A percentile compares a stretch with the other conserved stretches of the same genome.
Conservation (phyloP, 2,113 vertebrate genomes). For the Gobius niger region DNA sequence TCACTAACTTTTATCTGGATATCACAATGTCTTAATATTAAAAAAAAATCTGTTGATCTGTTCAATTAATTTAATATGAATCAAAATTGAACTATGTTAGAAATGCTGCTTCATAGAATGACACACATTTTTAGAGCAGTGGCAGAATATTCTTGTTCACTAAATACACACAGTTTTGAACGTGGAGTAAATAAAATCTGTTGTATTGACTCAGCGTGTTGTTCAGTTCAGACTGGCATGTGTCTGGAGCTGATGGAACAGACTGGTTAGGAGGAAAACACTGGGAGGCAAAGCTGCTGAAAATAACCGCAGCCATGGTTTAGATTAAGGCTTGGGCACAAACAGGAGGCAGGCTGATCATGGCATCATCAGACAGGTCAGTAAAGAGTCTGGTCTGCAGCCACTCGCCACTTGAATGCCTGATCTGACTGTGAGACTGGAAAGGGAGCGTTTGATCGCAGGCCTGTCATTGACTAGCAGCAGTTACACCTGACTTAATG, state of each 20-base stretch:
- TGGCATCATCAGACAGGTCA: conserved; percentile 1
- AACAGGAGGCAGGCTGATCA: conserved; percentile 1
- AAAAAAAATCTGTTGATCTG: too few relatives aligned
- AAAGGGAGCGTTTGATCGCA: conserved; percentile 33
- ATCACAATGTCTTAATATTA: too few relatives aligned
- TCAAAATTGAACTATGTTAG: too few relatives aligned
- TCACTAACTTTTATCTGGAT: too few relatives aligned
- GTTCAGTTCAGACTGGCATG: not conserved
- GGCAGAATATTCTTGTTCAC: not conserved
- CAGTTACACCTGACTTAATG: conserved; percentile 48
- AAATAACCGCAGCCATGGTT: not conserved
- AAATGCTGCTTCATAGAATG: not conserved
- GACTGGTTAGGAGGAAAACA: not conserved
- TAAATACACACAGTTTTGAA: not conserved
- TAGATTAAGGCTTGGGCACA: not conserved
- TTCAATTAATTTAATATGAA: too few relatives aligned
- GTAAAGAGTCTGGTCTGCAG: not conserved
- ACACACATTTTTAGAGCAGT: not conserved
- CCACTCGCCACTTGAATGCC: not conserved
- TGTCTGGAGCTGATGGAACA: not conserved
- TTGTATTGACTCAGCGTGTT: not conserved
- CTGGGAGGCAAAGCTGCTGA: not conserved
- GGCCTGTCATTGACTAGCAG: conserved; percentile 31
- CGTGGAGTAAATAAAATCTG: conserved; percentile 2
- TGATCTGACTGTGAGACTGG: not conserved